Conservation (phyloP, 2,113 vertebrate genomes). For the Oxygymnocypris stewartii region DNA sequence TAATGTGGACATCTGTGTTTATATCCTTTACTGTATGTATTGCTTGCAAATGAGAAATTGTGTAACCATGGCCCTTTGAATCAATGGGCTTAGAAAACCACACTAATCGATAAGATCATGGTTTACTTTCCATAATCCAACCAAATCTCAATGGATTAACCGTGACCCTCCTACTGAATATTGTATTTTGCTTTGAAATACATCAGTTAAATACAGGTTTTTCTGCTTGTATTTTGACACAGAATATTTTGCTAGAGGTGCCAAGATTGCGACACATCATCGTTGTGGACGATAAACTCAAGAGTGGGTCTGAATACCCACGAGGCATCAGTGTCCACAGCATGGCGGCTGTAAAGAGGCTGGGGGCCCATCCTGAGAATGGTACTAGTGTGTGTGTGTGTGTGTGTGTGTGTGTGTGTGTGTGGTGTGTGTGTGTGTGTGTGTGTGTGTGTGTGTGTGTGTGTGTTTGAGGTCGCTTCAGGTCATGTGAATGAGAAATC, state of each 20-base stretch:
- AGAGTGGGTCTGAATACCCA: slow-evolving; percentile 78
- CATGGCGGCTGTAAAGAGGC: slow-evolving; percentile 85
- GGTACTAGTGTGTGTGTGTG: slow-evolving; percentile 68
- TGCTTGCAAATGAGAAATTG: neutral
- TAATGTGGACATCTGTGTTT: neutral
- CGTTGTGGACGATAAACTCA: slow-evolving; percentile 82
- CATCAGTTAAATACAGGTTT: neutral
- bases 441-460: slow-evolving; percentile 26
- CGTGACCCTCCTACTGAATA: neutral
- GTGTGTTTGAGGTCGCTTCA: slow-evolving; percentile 53
- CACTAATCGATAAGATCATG: neutral
- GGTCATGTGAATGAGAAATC: slow-evolving; percentile 71
- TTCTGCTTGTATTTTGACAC: neutral
- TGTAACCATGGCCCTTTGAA: neutral
- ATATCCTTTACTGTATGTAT: neutral
- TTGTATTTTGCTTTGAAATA: neutral
- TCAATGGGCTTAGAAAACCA: neutral
- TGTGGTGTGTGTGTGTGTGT: too few species aligned
- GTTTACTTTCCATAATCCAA: neutral
- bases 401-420: too few species aligned
- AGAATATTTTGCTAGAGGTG: slow-evolving; percentile 86
- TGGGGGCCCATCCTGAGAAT: slow-evolving; percentile 78
- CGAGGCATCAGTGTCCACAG: slow-evolving; percentile 85
- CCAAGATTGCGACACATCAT: slow-evolving; percentile 86
- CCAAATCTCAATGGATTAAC: neutral